Evolutionary conservation across 2,113 vertebrate genomes (phyloP).

Genomic region (Formicarius rufipectus): DNA sequence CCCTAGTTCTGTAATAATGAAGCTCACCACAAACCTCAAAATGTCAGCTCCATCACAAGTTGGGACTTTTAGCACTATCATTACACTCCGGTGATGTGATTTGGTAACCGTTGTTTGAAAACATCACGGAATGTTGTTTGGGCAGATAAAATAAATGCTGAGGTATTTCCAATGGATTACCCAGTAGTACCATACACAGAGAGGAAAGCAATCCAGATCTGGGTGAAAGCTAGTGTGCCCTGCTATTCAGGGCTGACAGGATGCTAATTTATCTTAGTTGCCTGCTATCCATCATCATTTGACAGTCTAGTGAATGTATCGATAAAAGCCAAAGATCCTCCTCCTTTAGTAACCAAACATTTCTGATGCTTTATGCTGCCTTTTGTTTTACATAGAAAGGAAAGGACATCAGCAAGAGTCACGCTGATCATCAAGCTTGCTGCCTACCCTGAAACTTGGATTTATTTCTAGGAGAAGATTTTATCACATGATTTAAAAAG

Average conservation of each 20-base stretch:
- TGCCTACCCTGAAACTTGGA: background rate
- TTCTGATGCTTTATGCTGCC: background rate
- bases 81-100: background rate
- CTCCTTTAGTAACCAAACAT: background rate
- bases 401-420: background rate
- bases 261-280: constrained; percentile 57
- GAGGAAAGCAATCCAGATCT: background rate
- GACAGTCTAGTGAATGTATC: constrained; percentile 31
- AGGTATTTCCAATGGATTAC: background rate
- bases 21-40: background rate
- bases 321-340: constrained; percentile 22
- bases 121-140: background rate
- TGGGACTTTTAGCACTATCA: background rate
- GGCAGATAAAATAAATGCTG: background rate
- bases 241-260: constrained; percentile 42
- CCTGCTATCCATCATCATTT: constrained; percentile 57
- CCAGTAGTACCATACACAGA: background rate
- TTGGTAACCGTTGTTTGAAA: background rate
- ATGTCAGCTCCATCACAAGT: background rate
- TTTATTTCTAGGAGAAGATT: background rate
- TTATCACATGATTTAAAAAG: background rate
- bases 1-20: background rate
- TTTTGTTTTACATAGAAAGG: constrained; percentile 17
- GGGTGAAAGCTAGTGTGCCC: constrained; percentile 8
- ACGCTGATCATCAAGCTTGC: background rate